Conservation (phyloP, 2,113 vertebrate species). For the Phoenicopterus ruber region DNA sequence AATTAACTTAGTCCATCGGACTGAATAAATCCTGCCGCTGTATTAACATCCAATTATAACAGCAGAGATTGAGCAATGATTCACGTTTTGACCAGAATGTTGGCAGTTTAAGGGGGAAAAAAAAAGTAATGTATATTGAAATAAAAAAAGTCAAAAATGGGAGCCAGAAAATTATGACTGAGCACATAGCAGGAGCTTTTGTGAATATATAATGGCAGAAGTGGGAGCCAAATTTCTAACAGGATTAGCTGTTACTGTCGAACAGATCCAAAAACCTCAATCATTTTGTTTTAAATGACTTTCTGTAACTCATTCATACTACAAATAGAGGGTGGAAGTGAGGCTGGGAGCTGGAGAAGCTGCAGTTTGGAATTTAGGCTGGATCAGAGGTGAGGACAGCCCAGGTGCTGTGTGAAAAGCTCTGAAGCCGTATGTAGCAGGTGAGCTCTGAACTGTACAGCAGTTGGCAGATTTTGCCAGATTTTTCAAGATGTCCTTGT, state of each 20-base stretch:
- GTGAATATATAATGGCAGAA: conserved; percentile 39
- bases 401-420: background rate
- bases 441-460: background rate
- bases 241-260: conserved; percentile 47
- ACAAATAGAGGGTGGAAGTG: background rate
- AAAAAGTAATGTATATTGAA: conserved; percentile 25
- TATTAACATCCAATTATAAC: conserved; percentile 76
- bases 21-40: conserved; percentile 28
- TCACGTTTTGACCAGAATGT: conserved; percentile 69
- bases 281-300: conserved; percentile 47
- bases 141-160: conserved; percentile 32
- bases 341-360: background rate
- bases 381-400: background rate
- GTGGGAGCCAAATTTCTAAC: conserved; percentile 49
- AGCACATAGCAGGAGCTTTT: conserved; percentile 51
- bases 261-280: conserved; percentile 32
- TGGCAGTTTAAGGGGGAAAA: conserved; percentile 8
- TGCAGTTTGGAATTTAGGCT: background rate
- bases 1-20: conserved; percentile 70
- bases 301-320: conserved; percentile 18
- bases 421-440: background rate
- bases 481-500: background rate
- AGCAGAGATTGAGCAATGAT: conserved; percentile 65
- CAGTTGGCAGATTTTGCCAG: background rate
- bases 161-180: conserved; percentile 58